These are phyloP conservation scores for Varecia variegata DNA, from an alignment of 2,797 vertebrate genomes.

Conservation along the genomic window DNA sequence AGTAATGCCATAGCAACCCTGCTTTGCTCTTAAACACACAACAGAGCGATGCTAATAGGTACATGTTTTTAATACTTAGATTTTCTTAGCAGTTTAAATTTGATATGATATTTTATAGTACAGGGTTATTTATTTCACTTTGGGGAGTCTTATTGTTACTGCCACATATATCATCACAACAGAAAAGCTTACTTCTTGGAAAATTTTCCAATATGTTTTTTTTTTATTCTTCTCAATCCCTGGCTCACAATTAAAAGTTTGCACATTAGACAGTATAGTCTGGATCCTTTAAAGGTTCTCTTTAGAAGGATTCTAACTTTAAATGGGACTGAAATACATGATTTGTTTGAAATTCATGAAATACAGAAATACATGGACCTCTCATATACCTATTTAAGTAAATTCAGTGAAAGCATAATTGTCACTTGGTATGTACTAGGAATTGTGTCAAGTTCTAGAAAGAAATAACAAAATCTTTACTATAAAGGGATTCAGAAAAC, in stretches of 20 bases:
- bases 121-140: neutral
- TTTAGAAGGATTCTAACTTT: neutral
- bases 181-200: neutral
- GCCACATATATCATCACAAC: neutral
- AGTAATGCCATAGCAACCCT: conserved; percentile 52
- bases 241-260: conserved; percentile 7
- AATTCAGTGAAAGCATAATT: neutral
- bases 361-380: neutral
- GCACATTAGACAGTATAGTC: neutral
- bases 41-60: neutral
- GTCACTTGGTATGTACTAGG: neutral
- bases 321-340: neutral
- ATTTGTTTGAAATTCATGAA: neutral
- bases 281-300: neutral
- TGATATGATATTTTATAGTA: neutral
- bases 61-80: neutral
- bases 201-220: neutral
- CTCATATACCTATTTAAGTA: neutral
- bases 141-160: neutral
- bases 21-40: conserved; percentile 49
- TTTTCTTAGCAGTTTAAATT: conserved; percentile 30
- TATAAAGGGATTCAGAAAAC: conserved; percentile 20
- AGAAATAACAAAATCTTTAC: conserved; percentile 16
- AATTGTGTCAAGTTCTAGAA: conserved; percentile 2
- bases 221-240: neutral